Base-by-base conservation (phyloP, 2,888 invertebrate genomes). In the Adelognathus sp. region DNA sequence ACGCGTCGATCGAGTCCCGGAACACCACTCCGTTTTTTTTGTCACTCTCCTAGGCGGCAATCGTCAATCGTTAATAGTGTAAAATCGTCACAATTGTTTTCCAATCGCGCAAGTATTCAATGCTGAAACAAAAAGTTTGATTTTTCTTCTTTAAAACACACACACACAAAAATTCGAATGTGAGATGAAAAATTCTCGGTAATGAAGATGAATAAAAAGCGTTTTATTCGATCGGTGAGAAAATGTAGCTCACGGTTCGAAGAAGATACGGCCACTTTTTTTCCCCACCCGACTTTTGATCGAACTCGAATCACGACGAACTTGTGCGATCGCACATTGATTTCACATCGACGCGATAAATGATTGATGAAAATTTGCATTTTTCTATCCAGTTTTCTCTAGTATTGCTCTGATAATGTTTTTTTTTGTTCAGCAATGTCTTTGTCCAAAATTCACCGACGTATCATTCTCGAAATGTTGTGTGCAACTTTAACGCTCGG, bases 11-110 rank as follows among this genome's bases (percentile, higher is more conserved):
- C 33, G n/a, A 72, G 61, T 76, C 71, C 71, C 79, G 33, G 67
- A 50, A 66, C 79, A 79, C 79, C 79, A 79, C 79, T 79, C 79
- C 79, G 31, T 56, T n/a, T n/a, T n/a, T n/a, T n/a, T n/a, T n/a
- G n/a, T n/a, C n/a, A n/a, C n/a, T 54, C 31, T 64, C 50, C 56
- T 63, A 52, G 11, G 31, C 64, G 33, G 50, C 52, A 56, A 27
- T 63, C 69, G 21, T 58, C 63, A 27, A 33, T 18, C 52, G 63
- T 41, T 39, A 69, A 63, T 44, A 21, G n/a, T 63, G 39, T 50
- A 50, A 63, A 64, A 74, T 70, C n/a, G n/a, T n/a, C 16, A 61
- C 64, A 54, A 50, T 46, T 36, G n/a, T n/a, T n/a, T n/a, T n/a
- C n/a, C 39, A 60, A 79, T 61, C 44, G 69, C 63, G 31, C 31